Base-by-base conservation (phyloP, 2,888 invertebrate species). In the Didymodactylos carnosus region DNA sequence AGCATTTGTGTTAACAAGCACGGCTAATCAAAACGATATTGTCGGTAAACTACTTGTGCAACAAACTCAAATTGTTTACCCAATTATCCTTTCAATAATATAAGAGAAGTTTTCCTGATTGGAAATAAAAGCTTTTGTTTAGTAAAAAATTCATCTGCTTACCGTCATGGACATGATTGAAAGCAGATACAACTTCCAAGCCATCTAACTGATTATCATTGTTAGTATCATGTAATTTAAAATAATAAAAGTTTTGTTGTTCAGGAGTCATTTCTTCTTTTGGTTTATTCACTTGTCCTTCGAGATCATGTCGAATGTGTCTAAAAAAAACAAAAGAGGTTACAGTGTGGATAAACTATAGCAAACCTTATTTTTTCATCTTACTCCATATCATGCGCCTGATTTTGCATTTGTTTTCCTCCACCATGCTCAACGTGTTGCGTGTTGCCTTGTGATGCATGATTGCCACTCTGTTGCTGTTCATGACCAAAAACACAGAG, bases 171-270 rank as follows among this genome's bases (percentile, higher is more conserved):
- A 19, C 69, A 51, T 75, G 75, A 75, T 72, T 39, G 23, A 75
- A 72, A 29, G 75, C 75, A 39, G 72, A 53, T 11, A 72, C 69
- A 23, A 75, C 14, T 25, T 75, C 75, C n/a, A 75, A 39, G 35
- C 75, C 75, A 51, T 75, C 75, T n/a, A 75, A 35, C 69, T 51
- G 43, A 39, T 75, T 75, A 43, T 75, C 71, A 51, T 75, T 53
- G 41, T 75, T 73, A 19, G 49, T 70, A 35, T 75, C 73, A 39
- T 73, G 72, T 39, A 75, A 23, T 75, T 75, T 75, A 41, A 75
- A 75, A 75, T 75, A 75, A 39, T 75, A 75, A 39, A 75, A 75
- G 46, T 75, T 75, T 51, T 75, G 75, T n/a, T 75, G 62, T 25
- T 75, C 73, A 7, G 62, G n/a, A n/a, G 73, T 73, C 72, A 73